Evolutionary conservation across 2,797 vertebrate species (phyloP), one percentile per base, ranked within the genome.

Genomic region (Hemibagrus guttatus): DNA sequence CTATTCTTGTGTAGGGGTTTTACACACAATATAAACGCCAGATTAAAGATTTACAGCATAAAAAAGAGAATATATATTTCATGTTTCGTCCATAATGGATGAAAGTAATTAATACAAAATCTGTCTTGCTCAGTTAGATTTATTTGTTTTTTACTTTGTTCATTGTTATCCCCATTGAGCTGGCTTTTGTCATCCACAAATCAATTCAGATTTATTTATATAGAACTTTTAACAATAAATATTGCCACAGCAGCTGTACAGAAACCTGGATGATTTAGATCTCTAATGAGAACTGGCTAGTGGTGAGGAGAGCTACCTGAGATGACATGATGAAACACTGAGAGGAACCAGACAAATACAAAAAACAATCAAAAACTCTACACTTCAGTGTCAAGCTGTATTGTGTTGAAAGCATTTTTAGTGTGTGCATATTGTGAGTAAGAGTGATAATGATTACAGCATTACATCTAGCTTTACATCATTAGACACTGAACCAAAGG

Each of bases 1-100:
- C 39, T 28, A 49, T 49, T 71, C 56, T 75, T 0, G 35, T 12
- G 4, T 23, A 49, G 64, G 59, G 61, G 21, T 74, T 85, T 89
- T 52, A 75, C 23, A 16, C 49, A 49, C 16, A 28, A 69, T 76
- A 59, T 17, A 81, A 79, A 74, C 13, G 52, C 21, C 69, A n/a
- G 75, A 80, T 59, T 83, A 35, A 63, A 46, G 35, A 74, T 84
- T 46, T 46, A 46, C 9, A 49, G 42, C 39, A 79, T 52, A 75
- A 46, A n/a, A 74, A 39, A 39, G 35, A 54, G 66, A 64, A 74
- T 23, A 14, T 68, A 68, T 66, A 68, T 6, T 56, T 64, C 23
- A 46, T 76, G 9, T 61, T 84, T 59, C 66, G 35, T 31, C 9
- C 19, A 14, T 31, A 35, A 13, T n/a, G 49, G 31, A 14, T 2